Percentiles rank a stretch among this genome's conserved stretches.
These are phyloP conservation scores for Crotalus horridus DNA, from an alignment of 2,113 vertebrate species.

Conservation along the genomic window DNA sequence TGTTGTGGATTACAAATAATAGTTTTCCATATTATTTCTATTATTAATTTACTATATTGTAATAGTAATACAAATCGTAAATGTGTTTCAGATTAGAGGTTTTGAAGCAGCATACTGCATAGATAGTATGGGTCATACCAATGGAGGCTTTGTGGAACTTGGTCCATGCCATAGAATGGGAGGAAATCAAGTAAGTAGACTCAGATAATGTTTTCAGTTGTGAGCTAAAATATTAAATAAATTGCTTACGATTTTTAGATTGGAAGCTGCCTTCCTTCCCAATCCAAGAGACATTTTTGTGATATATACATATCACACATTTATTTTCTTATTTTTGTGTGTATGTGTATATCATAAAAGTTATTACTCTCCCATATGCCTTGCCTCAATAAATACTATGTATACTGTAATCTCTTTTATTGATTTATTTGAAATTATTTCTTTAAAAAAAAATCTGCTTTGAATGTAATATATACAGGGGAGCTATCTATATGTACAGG, in stretches of 20 bases:
- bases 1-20: not conserved
- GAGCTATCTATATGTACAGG: not conserved
- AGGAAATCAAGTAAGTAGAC: constrained; percentile 89
- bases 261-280: not conserved
- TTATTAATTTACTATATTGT: not conserved
- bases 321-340: not conserved
- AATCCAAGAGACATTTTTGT: not conserved
- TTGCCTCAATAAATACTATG: not conserved
- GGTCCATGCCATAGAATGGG: constrained; percentile 97
- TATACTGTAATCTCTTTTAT: not conserved
- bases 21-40: constrained; percentile 6
- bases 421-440: not conserved
- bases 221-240: not conserved
- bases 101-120: constrained; percentile 92
- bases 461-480: not conserved
- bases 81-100: constrained; percentile 81
- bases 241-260: not conserved
- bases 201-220: not conserved
- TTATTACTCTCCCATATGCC: not conserved
- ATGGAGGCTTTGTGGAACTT: constrained; percentile 87
- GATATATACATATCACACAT: not conserved
- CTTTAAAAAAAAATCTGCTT: not conserved
- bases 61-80: not conserved
- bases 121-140: constrained; percentile 96
- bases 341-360: not conserved